These are phyloP conservation scores for Escarpia spicata DNA, from an alignment of 2,888 invertebrate species.

Conservation along the genomic window DNA sequence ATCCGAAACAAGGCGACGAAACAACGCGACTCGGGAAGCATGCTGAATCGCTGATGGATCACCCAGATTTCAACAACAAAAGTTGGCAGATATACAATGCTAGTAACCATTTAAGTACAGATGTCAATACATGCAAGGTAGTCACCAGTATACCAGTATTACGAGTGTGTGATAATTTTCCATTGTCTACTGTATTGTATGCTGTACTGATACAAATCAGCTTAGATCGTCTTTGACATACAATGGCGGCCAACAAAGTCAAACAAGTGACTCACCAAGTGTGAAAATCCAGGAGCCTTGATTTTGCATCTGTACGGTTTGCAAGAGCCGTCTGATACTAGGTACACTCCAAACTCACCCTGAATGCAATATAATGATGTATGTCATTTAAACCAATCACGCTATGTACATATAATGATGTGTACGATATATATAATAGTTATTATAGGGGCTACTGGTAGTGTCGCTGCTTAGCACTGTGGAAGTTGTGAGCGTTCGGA, in stretches of 20 bases:
- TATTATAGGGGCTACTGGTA: too few species aligned
- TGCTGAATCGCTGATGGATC: too few species aligned
- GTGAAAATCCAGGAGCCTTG: constrained; percentile 70
- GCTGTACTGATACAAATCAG: too few species aligned
- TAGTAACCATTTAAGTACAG: background rate
- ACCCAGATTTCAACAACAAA: too few species aligned
- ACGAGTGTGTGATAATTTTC: background rate
- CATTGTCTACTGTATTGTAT: too few species aligned
- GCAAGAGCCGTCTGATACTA: constrained; percentile 94
- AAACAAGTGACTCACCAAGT: constrained; percentile 60
- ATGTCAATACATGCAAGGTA: background rate
- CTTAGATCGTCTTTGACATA: too few species aligned
- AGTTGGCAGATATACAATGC: background rate
- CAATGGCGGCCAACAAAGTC: background rate
- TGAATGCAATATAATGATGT: constrained; percentile 60
- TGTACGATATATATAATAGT: too few species aligned
- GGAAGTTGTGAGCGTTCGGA: too few species aligned
- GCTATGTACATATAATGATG: too few species aligned
- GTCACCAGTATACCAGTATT: background rate
- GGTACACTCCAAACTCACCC: constrained; percentile 94
- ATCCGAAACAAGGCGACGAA: too few species aligned
- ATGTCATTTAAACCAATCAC: background rate
- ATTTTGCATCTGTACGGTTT: constrained; percentile 86
- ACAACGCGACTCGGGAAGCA: too few species aligned
- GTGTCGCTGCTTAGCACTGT: too few species aligned